phyloP scores from a whole-genome alignment of 2,888 invertebrate genomes.

The Drosophila prolongata region DNA sequence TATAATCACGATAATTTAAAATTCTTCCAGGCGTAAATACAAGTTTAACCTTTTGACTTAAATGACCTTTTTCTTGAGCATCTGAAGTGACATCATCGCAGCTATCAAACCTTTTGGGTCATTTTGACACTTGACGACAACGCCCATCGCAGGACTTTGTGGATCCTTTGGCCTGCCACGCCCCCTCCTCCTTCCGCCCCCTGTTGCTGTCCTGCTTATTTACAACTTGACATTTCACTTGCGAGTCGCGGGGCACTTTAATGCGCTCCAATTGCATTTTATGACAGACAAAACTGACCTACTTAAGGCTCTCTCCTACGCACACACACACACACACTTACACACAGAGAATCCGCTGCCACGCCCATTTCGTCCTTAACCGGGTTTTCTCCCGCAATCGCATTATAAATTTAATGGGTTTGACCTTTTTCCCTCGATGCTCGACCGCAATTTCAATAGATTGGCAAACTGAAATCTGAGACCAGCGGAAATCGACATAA shows the following conservation, averaged over 20 bases:
- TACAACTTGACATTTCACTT: conserved; percentile 77
- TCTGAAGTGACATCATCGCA: conserved; percentile 37
- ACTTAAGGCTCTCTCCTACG: conserved; percentile 63
- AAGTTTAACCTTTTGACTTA: neutral
- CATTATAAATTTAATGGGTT: conserved; percentile 77
- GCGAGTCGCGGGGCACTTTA: conserved; percentile 68
- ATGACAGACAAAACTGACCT: conserved; percentile 77
- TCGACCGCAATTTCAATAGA: conserved; percentile 77
- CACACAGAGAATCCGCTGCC: neutral
- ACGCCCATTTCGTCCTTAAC: conserved; percentile 20
- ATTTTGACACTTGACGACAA: conserved; percentile 44
- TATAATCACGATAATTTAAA: neutral
- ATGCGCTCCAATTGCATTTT: conserved; percentile 79
- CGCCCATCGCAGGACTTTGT: conserved; percentile 31
- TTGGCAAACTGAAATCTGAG: conserved; percentile 62
- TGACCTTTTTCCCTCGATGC: conserved; percentile 63
- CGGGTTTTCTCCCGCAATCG: conserved; percentile 53
- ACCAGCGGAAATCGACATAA: conserved; percentile 63
- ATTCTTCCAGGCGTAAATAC: neutral
- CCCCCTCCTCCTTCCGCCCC: neutral
- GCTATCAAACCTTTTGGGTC: conserved; percentile 48
- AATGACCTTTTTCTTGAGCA: conserved; percentile 17
- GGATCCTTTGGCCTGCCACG: conserved; percentile 12
- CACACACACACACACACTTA: conserved; percentile 6
- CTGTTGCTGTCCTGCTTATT: conserved; percentile 48